These are phyloP conservation scores for Agriopis aurantiaria DNA, from an alignment of 2,888 invertebrate species.

Conservation along the genomic window DNA sequence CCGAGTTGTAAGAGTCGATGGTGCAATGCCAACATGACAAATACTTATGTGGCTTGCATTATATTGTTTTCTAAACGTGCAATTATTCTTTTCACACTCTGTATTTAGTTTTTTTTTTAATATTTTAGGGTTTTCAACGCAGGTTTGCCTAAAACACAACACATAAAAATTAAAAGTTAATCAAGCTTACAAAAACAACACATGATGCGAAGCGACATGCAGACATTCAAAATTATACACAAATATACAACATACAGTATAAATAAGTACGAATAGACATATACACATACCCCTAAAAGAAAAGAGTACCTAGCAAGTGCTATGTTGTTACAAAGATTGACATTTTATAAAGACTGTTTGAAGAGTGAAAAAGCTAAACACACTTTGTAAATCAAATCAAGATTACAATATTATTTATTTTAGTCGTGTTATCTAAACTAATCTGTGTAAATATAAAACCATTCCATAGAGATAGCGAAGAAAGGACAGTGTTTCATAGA, in stretches of 20 bases:
- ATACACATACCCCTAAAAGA: conserved; percentile 35
- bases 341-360: conserved; percentile 6
- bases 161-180: conserved; percentile 49
- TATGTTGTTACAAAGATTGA: conserved; percentile 18
- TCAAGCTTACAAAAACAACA: conserved; percentile 52
- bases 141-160: conserved; percentile 50
- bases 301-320: conserved; percentile 31
- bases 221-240: conserved; percentile 49
- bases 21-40: conserved; percentile 11
- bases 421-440: conserved; percentile 32
- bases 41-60: conserved; percentile 6
- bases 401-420: conserved; percentile 13
- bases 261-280: conserved; percentile 43
- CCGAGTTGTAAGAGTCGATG: neutral
- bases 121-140: conserved; percentile 39
- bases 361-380: conserved; percentile 14
- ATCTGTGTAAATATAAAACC: conserved; percentile 31
- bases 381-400: conserved; percentile 6
- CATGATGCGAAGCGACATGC: conserved; percentile 70
- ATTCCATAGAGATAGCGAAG: conserved; percentile 42
- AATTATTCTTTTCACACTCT: neutral
- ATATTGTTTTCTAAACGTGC: conserved; percentile 10
- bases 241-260: conserved; percentile 38
- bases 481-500: conserved; percentile 29
- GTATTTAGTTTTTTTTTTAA: too few species aligned